Evolutionary conservation across 2,888 invertebrate genomes (phyloP).

Genomic region (Tetramorium bicarinatum): DNA sequence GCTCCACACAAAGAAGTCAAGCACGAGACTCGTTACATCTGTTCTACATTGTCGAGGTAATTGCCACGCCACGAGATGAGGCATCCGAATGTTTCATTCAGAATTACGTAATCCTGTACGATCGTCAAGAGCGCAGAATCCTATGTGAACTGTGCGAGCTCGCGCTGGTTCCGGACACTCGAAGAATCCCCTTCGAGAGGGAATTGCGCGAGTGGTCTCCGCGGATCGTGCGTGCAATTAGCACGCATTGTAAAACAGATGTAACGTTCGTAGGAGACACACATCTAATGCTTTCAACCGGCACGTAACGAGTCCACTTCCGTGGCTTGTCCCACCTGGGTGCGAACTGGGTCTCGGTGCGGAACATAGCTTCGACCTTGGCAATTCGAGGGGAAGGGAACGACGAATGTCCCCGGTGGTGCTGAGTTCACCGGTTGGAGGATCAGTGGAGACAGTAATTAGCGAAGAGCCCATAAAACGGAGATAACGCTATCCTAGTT

Average conservation of each 20-base stretch:
- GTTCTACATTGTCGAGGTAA: slow-evolving; percentile 12
- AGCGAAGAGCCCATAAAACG: slow-evolving; percentile 70
- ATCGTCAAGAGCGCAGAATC: background rate
- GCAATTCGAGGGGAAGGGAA: background rate
- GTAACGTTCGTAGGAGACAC: slow-evolving; percentile 65
- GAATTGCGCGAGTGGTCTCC: background rate
- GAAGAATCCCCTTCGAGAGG: background rate
- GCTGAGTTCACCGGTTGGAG: slow-evolving; percentile 22
- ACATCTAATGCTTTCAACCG: slow-evolving; percentile 60
- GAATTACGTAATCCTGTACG: slow-evolving; percentile 2
- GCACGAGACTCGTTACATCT: slow-evolving; percentile 64
- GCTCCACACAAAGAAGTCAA: slow-evolving; percentile 74
- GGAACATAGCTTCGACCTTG: slow-evolving; percentile 26
- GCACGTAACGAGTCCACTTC: slow-evolving; percentile 27
- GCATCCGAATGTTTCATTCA: background rate
- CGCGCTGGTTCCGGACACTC: background rate
- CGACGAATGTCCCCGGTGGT: background rate
- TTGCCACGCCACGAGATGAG: background rate
- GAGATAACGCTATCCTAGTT: slow-evolving; percentile 75
- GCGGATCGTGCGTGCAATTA: background rate
- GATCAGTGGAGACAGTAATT: slow-evolving; percentile 67
- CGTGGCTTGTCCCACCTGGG: background rate
- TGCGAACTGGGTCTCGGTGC: background rate
- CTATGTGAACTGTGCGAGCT: background rate
- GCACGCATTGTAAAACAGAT: slow-evolving; percentile 20